Evolutionary conservation across 2,797 vertebrate genomes (phyloP).

Genomic region (Brachyalestes nurse): DNA sequence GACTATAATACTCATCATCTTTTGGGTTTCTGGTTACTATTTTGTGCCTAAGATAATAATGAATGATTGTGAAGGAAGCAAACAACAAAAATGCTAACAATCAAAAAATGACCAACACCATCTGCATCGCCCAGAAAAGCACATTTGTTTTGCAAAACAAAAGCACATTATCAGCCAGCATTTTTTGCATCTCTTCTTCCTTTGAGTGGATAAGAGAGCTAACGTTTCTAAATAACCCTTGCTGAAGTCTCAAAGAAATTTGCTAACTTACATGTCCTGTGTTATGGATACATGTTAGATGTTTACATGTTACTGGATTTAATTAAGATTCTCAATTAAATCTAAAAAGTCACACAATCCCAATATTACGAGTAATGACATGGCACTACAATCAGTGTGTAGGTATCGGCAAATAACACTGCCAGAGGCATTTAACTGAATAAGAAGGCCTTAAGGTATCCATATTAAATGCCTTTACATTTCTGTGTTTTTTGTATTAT

Average conservation of each 20-base stretch:
- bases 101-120: slow-evolving; percentile 17
- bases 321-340: background rate
- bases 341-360: background rate
- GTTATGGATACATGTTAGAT: background rate
- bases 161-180: slow-evolving; percentile 47
- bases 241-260: slow-evolving; percentile 21
- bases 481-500: slow-evolving; percentile 35
- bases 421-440: slow-evolving; percentile 45
- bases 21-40: slow-evolving; percentile 44
- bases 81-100: slow-evolving; percentile 8
- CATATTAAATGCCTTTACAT: slow-evolving; percentile 34
- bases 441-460: slow-evolving; percentile 46
- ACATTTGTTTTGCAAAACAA: slow-evolving; percentile 41
- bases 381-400: slow-evolving; percentile 23
- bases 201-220: slow-evolving; percentile 9
- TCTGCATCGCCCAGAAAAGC: slow-evolving; percentile 26
- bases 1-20: slow-evolving; percentile 59
- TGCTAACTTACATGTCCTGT: background rate
- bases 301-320: slow-evolving; percentile 7
- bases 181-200: slow-evolving; percentile 8
- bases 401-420: slow-evolving; percentile 44
- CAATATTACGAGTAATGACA: slow-evolving; percentile 22
- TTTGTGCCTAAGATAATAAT: slow-evolving; percentile 53
- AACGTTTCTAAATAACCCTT: slow-evolving; percentile 22
- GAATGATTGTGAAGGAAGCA: slow-evolving; percentile 25